Evolutionary conservation across 2,797 vertebrate genomes (phyloP), one percentile per base, ranked within the genome.

Genomic region (Brachyrhaphis roseni): DNA sequence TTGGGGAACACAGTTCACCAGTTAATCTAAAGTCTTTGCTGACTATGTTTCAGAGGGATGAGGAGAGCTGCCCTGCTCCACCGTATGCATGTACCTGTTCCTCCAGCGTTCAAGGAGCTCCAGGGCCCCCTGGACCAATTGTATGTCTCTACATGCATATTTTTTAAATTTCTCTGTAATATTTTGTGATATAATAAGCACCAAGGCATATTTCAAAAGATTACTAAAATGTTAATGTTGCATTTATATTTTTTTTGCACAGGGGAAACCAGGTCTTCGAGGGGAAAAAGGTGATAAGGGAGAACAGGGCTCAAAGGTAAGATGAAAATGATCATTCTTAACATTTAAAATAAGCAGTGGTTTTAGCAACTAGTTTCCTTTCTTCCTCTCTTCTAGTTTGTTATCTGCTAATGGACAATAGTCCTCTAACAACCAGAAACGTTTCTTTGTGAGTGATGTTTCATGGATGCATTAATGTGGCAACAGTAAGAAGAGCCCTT

Each of bases 41-140:
- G 23, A 28, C 23, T 87, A 87, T 88, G 88, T 88, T n/a, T 83
- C 89, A 99, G 98, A 97, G 97, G 82, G 97, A 97, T 4, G 95
- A 97, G 78, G 96, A 97, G 86, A 95, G 94, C 73, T 99, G 98
- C 39, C 97, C 97, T 0, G 88, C 95, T 62, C 89, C 92, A 1
- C 89, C 94, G 4, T 95, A 96, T 79, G 86, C 94, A 53, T 98
- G 97, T 49, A 94, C 95, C 45, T 98, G 97, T 49, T 95, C 96
- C 57, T 97, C 96, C 0, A 90, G 96, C 53, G 18, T 82, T 70
- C 95, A 96, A 0, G 97, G 97, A 77, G 94, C 95, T 55, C 94
- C 96, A 0, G 98, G 98, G 4, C 95, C 95, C 15, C 91, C 93
- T 2, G 98, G 98, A 0, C 94, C 96, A 15, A 94, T 89, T 0